Conservation (phyloP, 2,113 vertebrate genomes). For the Etia nguti region DNA sequence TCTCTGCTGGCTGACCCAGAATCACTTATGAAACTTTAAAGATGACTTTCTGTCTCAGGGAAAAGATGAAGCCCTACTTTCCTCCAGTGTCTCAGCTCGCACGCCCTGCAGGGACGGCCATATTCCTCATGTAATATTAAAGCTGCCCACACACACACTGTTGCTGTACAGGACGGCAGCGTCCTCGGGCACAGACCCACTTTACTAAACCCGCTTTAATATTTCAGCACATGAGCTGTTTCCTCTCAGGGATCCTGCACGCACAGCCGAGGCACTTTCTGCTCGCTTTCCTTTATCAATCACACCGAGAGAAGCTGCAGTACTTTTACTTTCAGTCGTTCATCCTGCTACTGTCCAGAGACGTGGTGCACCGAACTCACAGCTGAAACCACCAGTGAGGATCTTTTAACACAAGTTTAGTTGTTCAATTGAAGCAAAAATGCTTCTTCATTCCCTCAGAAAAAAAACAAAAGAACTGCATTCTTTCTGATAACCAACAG, state of each 20-base stretch:
- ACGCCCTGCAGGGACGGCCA: not conserved
- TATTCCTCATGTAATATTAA: constrained; percentile 48
- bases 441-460: not conserved
- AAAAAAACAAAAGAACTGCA: not conserved
- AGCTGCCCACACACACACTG: not conserved
- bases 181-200: constrained; percentile 15
- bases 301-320: not conserved
- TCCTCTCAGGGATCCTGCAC: not conserved
- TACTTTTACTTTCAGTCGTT: not conserved
- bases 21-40: not conserved
- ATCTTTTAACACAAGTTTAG: not conserved
- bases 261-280: not conserved
- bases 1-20: not conserved
- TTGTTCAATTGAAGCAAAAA: not conserved
- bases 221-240: constrained; percentile 6
- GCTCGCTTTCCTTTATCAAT: not conserved
- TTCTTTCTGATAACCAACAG: not conserved
- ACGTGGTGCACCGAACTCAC: not conserved
- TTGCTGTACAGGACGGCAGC: not conserved
- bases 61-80: not conserved
- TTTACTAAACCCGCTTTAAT: constrained; percentile 16
- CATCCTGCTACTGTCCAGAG: not conserved
- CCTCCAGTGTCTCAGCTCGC: not conserved
- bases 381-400: not conserved
- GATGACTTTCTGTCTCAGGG: not conserved